Evolutionary conservation across 2,113 vertebrate species (phyloP).

Genomic region (Ascaphus truei): DNA sequence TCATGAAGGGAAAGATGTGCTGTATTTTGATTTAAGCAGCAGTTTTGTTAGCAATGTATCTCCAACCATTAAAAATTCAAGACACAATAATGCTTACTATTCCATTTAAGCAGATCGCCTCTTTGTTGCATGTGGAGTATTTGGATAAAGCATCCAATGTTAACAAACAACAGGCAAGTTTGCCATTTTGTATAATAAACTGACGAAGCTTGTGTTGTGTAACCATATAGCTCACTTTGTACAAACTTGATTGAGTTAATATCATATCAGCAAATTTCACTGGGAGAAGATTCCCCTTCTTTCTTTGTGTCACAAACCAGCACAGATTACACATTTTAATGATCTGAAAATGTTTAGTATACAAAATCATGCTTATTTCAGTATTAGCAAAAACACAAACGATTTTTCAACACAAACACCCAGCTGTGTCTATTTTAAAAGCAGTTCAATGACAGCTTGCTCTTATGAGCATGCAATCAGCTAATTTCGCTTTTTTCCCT

Average conservation of each 20-base stretch:
- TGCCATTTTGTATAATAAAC: constrained; percentile 76
- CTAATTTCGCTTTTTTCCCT: constrained; percentile 81
- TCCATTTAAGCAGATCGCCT: constrained; percentile 61
- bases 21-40: constrained; percentile 38
- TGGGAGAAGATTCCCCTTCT: constrained; percentile 78
- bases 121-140: constrained; percentile 60
- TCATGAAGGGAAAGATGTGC: too few species aligned
- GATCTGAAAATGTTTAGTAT: constrained; percentile 85
- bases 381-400: constrained; percentile 85
- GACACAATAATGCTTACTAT: constrained; percentile 52
- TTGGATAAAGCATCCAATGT: constrained; percentile 71
- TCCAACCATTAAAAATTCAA: constrained; percentile 70
- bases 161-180: constrained; percentile 78
- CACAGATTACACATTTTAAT: constrained; percentile 84
- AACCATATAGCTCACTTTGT: constrained; percentile 75
- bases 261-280: constrained; percentile 84
- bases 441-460: constrained; percentile 84
- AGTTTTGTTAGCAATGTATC: constrained; percentile 65
- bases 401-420: constrained; percentile 86
- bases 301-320: constrained; percentile 85
- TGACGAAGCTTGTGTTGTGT: constrained; percentile 74
- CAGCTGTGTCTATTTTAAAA: constrained; percentile 87
- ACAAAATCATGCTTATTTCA: constrained; percentile 86
- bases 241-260: constrained; percentile 85
- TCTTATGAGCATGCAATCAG: constrained; percentile 86